Conservation (phyloP, 2,113 vertebrate species). For the Daphoenositta chrysoptera region DNA sequence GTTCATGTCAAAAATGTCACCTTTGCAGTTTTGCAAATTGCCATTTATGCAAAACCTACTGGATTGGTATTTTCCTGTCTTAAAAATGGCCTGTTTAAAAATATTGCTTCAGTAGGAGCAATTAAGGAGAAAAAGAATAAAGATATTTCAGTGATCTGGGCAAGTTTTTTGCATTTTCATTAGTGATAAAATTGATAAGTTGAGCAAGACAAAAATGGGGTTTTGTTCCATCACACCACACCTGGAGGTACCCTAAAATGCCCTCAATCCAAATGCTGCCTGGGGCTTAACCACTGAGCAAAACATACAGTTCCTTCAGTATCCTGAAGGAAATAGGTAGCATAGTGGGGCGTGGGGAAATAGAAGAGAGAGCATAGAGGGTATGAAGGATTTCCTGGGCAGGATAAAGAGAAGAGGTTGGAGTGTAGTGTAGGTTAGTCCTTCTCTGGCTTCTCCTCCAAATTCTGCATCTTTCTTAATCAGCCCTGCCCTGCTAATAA, state of each 20-base stretch:
- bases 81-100: slow-evolving; percentile 25
- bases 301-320: background rate
- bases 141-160: background rate
- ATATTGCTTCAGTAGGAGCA: background rate
- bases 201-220: background rate
- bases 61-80: background rate
- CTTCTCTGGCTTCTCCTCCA: background rate
- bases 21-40: slow-evolving; percentile 51
- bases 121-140: background rate
- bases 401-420: background rate
- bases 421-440: background rate
- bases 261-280: background rate
- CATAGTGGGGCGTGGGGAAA: background rate
- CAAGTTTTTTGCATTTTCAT: background rate
- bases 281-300: background rate
- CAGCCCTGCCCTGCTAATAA: background rate
- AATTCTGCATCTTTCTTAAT: background rate
- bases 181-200: background rate
- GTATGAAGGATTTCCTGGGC: fast-evolving
- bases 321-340: background rate
- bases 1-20: slow-evolving; percentile 54
- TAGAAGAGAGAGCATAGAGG: background rate
- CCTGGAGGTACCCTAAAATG: background rate
- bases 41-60: slow-evolving; percentile 21
- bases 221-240: background rate